Evolutionary conservation across 2,113 vertebrate species (phyloP).

Genomic region (Leptosomus discolor): DNA sequence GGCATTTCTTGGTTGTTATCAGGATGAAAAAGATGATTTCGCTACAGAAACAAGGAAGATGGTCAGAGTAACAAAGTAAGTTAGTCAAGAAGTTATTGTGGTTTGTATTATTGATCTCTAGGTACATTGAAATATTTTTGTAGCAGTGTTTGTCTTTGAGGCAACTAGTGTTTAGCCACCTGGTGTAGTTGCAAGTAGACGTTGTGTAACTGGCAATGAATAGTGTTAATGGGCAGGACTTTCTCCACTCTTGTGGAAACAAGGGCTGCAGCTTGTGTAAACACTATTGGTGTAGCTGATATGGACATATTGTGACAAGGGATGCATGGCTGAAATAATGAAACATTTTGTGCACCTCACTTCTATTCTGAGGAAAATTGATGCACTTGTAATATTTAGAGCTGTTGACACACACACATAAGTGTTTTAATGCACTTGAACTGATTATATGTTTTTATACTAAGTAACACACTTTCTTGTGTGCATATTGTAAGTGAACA

Average conservation of each 20-base stretch:
- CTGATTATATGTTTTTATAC: not conserved
- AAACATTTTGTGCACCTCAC: not conserved
- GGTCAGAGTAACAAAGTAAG: not conserved
- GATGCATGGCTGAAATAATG: not conserved
- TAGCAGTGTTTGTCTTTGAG: slow-evolving; percentile 5
- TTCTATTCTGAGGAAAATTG: not conserved
- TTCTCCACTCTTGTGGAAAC: slow-evolving; percentile 32
- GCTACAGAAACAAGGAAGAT: not conserved
- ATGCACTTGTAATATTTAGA: not conserved
- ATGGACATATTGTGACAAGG: not conserved
- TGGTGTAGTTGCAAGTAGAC: not conserved
- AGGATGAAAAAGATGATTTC: not conserved
- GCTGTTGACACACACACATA: not conserved
- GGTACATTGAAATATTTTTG: not conserved
- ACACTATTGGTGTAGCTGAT: slow-evolving; percentile 14
- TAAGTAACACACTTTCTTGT: not conserved
- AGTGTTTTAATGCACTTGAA: not conserved
- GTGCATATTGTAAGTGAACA: not conserved
- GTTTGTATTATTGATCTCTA: not conserved
- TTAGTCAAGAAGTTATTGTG: not conserved
- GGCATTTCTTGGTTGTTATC: not conserved
- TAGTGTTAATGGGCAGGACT: slow-evolving; percentile 28
- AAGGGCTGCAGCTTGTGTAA: slow-evolving; percentile 35
- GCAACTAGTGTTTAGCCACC: not conserved
- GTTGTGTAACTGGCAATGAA: slow-evolving; percentile 27